Base-by-base conservation (phyloP, 2,113 vertebrate genomes). In the Ptilorrhoa leucosticta region DNA sequence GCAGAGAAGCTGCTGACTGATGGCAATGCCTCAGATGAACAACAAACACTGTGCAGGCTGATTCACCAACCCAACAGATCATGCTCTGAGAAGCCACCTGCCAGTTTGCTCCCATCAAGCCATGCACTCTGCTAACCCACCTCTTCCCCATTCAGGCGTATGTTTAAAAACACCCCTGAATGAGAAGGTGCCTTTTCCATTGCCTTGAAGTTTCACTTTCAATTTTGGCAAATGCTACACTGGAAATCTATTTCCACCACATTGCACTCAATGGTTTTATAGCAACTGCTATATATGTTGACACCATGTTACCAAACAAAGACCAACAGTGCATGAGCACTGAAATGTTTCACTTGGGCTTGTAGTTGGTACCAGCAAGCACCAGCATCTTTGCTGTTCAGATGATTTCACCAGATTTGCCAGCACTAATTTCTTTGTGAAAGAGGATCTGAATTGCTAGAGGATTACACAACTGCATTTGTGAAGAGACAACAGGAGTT, bases 401-500 rank as follows among this genome's bases (percentile, higher is more conserved):
- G 57, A 37, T 0, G 3, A n/a, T 37, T 75, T 65, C 2, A 2
- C n/a, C 3, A 12, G 79, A 63, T 68, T 7, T 68, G 68, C 65
- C 85, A 70, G 68, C 60, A 24, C 63, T 75, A 63, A 70, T 44
- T 83, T 73, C 40, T 91, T 79, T 42, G 24, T 51, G 53, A 57
- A 83, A 90, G 54, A 63, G 47, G 42, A 91, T 51, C 40, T 76
- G 57, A 81, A 72, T 22, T 63, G 37, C 56, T 48, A 61, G n/a
- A 90, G 53, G 23, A 84, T 57, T 53, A 48, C 53, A 75, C 44
- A 71, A 60, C 37, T 89, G 68, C 64, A 44, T 75, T 92, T 87
- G 94, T 0, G 0, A 93, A 90, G 93, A 94, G 73, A 95, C 65
- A 94, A 94, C 53, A 92, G 76, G 76, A 95, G 87, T 95, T 97